Evolutionary conservation across 2,113 vertebrate genomes (phyloP).

Genomic region (Sus scrofa): DNA sequence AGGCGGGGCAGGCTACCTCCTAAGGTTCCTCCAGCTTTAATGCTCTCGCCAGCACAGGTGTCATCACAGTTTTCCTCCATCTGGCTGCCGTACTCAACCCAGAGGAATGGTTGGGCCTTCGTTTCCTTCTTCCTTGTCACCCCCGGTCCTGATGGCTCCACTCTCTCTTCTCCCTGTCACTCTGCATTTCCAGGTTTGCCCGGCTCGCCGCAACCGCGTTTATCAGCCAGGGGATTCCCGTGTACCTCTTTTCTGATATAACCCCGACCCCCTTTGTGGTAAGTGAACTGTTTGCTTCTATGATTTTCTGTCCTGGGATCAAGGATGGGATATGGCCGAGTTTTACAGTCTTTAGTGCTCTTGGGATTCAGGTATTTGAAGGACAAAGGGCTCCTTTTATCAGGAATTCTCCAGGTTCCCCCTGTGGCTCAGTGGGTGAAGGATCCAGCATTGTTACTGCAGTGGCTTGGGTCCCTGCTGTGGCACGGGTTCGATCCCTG

Average conservation of each 20-base stretch:
- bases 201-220: constrained; percentile 94
- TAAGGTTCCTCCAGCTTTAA: background rate
- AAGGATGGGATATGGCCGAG: background rate
- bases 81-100: background rate
- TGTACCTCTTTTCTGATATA: constrained; percentile 95
- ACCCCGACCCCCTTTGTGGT: constrained; percentile 99
- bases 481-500: no score
- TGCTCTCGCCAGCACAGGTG: background rate
- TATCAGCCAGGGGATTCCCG: constrained; percentile 93
- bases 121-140: background rate
- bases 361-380: background rate
- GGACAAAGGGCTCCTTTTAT: background rate
- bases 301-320: background rate
- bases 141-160: fast-evolving
- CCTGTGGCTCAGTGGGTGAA: no score
- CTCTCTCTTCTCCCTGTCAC: background rate
- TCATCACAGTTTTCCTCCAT: background rate
- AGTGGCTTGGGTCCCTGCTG: no score
- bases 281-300: constrained; percentile 67
- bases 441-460: no score
- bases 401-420: background rate
- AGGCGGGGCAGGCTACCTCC: background rate
- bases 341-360: background rate
- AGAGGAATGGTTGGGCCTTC: background rate
- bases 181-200: constrained; percentile 89